Evolutionary conservation across 2,888 invertebrate species (phyloP), one percentile per base, ranked within the genome.

Genomic region (Pseudococcus jackbeardsleyi): DNA sequence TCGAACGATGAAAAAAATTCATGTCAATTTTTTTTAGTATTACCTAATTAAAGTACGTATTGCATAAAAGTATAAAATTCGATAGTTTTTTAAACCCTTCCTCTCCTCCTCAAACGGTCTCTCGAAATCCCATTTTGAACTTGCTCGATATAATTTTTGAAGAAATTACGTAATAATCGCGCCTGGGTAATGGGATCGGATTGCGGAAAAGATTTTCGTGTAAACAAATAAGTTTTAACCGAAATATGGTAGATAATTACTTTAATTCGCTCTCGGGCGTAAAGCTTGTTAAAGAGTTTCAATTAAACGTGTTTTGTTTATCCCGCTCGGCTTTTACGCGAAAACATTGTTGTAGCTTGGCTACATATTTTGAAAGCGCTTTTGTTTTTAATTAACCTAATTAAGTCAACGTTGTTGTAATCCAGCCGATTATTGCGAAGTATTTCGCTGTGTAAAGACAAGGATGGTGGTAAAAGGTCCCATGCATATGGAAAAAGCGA

Each of bases 291-390:
- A 64, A 64, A 64, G 64, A 59, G 4, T 59, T 59, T 59, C 26
- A 19, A 59, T 19, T 19, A 59, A 59, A 64, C 64, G 64, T 64
- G 64, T 64, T 64, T 64, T 64, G 64, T 64, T 64, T 64, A 64
- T 33, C 19, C 64, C 22, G 64, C 22, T 7, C 9, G 64, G 64
- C 22, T 64, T 64, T 64, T 22, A 64, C 19, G 22, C 64, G 64
- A 64, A 64, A 64, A 64, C 64, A 64, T 64, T 64, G 64, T 64
- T 64, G 9, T 64, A n/a, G 17, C 6, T n/a, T n/a, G 59, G 11
- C 15, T 19, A 64, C 9, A 3, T 64, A 64, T 64, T 64, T 64
- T 64, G 64, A 22, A 64, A 64, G 22, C 22, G 64, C 42, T 64
- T 22, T 64, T 64, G 64, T 22, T 64, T 64, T 64, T 64, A 64